Percentiles rank a stretch among this genome's conserved stretches.
phyloP scores from a whole-genome alignment of 2,113 vertebrate genomes.

The Burhinus oedicnemus region DNA sequence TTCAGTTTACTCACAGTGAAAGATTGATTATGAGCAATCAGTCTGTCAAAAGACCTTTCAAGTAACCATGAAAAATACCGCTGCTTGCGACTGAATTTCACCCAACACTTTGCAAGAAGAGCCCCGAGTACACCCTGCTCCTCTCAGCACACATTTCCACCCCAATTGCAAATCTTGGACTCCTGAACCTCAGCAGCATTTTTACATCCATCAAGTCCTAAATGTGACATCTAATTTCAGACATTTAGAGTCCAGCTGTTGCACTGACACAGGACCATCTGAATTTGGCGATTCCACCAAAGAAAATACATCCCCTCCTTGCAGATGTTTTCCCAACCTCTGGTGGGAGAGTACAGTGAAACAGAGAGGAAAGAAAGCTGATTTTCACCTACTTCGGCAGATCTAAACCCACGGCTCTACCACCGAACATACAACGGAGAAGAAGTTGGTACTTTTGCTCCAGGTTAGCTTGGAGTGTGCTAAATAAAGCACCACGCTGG shows the following conservation, averaged over 20 bases:
- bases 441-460: neutral
- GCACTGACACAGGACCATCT: neutral
- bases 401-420: neutral
- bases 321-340: neutral
- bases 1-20: neutral
- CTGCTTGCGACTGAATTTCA: neutral
- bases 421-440: fast-evolving
- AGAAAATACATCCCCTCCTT: neutral
- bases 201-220: neutral
- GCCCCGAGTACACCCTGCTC: neutral
- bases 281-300: neutral
- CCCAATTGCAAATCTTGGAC: neutral
- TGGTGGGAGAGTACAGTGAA: neutral
- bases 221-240: neutral
- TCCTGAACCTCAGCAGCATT: neutral
- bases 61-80: neutral
- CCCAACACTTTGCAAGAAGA: neutral
- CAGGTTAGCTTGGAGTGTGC: neutral
- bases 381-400: neutral
- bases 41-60: neutral
- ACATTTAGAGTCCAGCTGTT: neutral
- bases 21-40: neutral
- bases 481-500: neutral
- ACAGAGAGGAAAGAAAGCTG: neutral
- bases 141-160: neutral